phyloP scores from a whole-genome alignment of 1,140 invertebrate genomes.

The Drosophila ananassae region DNA sequence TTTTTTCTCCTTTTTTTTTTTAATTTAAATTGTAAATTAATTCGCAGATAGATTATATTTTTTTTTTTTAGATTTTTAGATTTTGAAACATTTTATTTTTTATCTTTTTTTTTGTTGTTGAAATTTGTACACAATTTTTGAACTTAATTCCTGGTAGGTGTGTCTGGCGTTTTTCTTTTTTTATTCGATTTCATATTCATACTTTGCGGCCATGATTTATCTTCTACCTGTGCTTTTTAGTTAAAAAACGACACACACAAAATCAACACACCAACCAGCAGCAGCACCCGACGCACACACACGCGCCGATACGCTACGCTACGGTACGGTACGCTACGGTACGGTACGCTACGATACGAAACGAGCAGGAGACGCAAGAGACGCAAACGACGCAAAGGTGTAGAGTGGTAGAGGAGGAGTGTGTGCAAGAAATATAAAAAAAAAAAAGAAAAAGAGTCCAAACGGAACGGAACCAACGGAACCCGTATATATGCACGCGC shows the following conservation, averaged over 20 bases:
- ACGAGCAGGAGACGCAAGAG: neutral
- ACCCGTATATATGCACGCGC: conserved; percentile 81
- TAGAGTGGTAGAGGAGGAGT: conserved; percentile 50
- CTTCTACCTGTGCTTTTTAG: conserved; percentile 74
- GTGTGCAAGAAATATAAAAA: conserved; percentile 43
- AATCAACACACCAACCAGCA: conserved; percentile 44
- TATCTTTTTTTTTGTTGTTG: too few species aligned
- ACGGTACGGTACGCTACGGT: too few species aligned
- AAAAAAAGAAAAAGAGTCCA: conserved; percentile 49
- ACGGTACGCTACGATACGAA: neutral
- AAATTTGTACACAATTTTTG: too few species aligned
- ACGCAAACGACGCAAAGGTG: conserved; percentile 44
- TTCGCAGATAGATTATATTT: too few species aligned
- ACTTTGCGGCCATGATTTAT: conserved; percentile 56
- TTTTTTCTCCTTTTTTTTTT: too few species aligned
- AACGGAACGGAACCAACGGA: conserved; percentile 75
- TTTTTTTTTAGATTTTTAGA: too few species aligned
- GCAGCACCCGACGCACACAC: conserved; percentile 23
- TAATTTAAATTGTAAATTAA: too few species aligned
- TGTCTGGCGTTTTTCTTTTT: conserved; percentile 33
- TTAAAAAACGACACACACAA: conserved; percentile 58
- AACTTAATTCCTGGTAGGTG: conserved; percentile 8
- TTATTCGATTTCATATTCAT: conserved; percentile 52
- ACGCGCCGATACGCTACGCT: conserved; percentile 10
- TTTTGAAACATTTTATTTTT: too few species aligned